Conservation (phyloP, 2,888 invertebrate species). For the Ceramica pisi region DNA sequence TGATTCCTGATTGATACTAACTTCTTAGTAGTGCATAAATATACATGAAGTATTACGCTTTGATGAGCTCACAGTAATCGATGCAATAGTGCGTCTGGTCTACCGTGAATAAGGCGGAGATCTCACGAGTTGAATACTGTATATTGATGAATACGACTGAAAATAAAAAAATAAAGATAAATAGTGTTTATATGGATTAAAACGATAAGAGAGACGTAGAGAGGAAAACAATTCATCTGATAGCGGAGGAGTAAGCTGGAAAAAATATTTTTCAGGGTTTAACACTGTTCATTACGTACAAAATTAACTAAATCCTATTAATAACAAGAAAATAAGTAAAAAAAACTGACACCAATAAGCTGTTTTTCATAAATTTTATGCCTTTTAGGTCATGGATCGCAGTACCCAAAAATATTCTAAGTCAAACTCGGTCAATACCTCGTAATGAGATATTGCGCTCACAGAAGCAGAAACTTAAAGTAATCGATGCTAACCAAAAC, state of each 20-base stretch:
- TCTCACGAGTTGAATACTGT: slow-evolving; percentile 6
- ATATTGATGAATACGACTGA: background rate
- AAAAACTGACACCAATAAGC: background rate
- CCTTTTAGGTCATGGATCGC: background rate
- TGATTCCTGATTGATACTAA: slow-evolving; percentile 32
- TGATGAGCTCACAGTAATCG: slow-evolving; percentile 45
- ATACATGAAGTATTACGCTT: slow-evolving; percentile 49
- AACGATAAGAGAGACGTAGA: background rate
- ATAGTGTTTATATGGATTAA: too few species aligned
- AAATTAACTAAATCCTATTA: background rate
- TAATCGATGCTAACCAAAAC: slow-evolving; percentile 31
- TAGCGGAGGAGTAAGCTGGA: background rate
- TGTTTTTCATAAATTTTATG: slow-evolving; percentile 7
- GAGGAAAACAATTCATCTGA: background rate
- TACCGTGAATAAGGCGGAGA: slow-evolving; percentile 20
- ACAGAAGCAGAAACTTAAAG: slow-evolving; percentile 47
- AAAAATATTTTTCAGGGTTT: too few species aligned
- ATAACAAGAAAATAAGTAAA: background rate
- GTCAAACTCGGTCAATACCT: slow-evolving; percentile 44
- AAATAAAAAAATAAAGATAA: background rate
- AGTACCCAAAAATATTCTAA: slow-evolving; percentile 34
- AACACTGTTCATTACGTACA: background rate
- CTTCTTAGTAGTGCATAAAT: slow-evolving; percentile 54
- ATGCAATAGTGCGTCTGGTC: slow-evolving; percentile 28
- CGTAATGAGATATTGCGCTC: slow-evolving; percentile 49